Base-by-base conservation (phyloP, 2,113 vertebrate genomes). In the Penelope pileata region DNA sequence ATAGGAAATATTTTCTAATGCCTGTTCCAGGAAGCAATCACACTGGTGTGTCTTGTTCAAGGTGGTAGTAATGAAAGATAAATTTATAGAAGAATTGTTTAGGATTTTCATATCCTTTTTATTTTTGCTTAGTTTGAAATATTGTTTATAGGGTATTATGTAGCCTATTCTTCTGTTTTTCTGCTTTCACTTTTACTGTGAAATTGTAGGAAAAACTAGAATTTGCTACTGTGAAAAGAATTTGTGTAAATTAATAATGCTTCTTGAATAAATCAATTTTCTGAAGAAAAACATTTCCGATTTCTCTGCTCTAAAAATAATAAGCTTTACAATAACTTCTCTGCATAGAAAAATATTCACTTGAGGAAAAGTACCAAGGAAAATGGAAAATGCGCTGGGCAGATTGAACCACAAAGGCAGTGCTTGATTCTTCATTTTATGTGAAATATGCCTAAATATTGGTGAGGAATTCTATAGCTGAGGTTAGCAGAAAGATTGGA, bases 291-390 rank as follows among this genome's bases (percentile, higher is more conserved):
- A 16, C 29, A 16, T 36, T 67, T 67, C 76, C 22, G 2, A 4
- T 83, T 95, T 76, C 45, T 91, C 48, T 67, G n/a, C 18, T 17
- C 26, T 60, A 72, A 70, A 66, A 42, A 51, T 69, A 93, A 22
- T 38, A 63, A 83, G 36, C 36, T 86, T 69, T 51, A 42, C 26
- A 36, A 5, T 84, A 67, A 75, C 54, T 67, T 91, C 67, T 69
- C 30, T 86, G 24, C 58, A 29, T n/a, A 58, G 11, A 67, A 53
- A 83, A 80, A 40, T 85, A 63, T 64, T 91, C 86, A 50, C 53
- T 68, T 21, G 24, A 75, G 38, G 15, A 79, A 72, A 53, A 64
- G 32, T 76, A 72, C 42, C 17, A 27, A 83, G n/a, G 38, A 29
- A 23, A 78, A 67, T 54, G 29, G 59, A 32, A 69, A 69, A 86